phyloP scores from a whole-genome alignment of 2,888 invertebrate species.

The Anorthoa munda region DNA sequence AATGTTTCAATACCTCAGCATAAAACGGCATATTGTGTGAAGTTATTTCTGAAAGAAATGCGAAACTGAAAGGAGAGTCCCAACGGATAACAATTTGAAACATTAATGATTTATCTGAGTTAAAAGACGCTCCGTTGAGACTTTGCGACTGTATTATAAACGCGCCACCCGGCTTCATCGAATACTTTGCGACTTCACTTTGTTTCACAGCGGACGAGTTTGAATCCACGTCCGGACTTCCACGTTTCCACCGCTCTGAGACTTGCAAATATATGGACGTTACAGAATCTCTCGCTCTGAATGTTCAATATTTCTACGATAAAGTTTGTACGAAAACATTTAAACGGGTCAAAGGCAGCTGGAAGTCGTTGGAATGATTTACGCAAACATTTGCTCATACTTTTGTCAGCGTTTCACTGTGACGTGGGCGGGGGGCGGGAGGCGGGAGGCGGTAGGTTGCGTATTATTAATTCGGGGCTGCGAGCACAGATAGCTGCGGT shows the following conservation, averaged over 20 bases:
- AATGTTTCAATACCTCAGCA: background rate
- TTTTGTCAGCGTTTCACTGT: constrained; percentile 28
- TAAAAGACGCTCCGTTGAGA: constrained; percentile 5
- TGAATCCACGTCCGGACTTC: constrained; percentile 22
- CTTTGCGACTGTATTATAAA: constrained; percentile 30
- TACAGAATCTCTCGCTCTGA: constrained; percentile 33
- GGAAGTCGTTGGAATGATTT: constrained; percentile 43
- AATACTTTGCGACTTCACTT: constrained; percentile 43
- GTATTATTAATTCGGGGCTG: constrained; percentile 26
- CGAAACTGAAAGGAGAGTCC: constrained; percentile 4
- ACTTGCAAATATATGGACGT: constrained; percentile 30
- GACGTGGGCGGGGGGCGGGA: background rate
- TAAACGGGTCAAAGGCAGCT: constrained; percentile 49
- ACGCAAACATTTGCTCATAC: constrained; percentile 32
- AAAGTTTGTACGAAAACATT: constrained; percentile 55
- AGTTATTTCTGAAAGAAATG: constrained; percentile 17
- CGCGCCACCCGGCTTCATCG: constrained; percentile 3
- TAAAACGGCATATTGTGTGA: constrained; percentile 4
- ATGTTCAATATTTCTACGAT: constrained; percentile 52
- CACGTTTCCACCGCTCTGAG: constrained; percentile 10
- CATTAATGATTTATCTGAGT: constrained; percentile 37
- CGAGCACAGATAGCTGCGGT: constrained; percentile 24
- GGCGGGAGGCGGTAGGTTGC: background rate
- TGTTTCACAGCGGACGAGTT: constrained; percentile 26
- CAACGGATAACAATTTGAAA: constrained; percentile 18